Percentiles rank a stretch among this genome's conserved stretches.
Conservation (phyloP, 2,888 invertebrate species). For the Acronicta aceris region DNA sequence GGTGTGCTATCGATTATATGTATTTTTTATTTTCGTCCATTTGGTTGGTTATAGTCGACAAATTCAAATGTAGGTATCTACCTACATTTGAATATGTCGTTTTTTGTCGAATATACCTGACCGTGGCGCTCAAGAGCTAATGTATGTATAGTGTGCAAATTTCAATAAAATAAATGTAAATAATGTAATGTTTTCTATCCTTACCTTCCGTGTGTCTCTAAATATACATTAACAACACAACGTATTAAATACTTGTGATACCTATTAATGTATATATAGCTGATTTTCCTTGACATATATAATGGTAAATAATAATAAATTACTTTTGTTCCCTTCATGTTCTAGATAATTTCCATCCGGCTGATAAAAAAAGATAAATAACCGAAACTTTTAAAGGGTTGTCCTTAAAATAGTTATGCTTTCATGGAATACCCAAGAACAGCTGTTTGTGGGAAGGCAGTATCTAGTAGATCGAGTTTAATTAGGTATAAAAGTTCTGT, state of each 20-base stretch:
- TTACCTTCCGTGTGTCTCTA: constrained; percentile 18
- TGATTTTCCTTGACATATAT: constrained; percentile 60
- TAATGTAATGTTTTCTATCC: not conserved
- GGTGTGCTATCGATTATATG: too few relatives aligned
- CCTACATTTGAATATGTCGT: too few relatives aligned
- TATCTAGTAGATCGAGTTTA: not conserved
- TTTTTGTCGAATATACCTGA: too few relatives aligned
- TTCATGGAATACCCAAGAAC: not conserved
- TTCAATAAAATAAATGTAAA: too few relatives aligned
- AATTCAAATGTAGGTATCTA: too few relatives aligned
- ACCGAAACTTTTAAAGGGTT: constrained; percentile 7
- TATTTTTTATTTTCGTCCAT: too few relatives aligned
- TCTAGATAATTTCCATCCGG: constrained; percentile 16
- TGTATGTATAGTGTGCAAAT: too few relatives aligned
- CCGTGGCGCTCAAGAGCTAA: too few relatives aligned
- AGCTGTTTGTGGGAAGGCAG: not conserved
- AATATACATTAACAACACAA: constrained; percentile 44
- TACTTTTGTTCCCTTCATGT: constrained; percentile 9
- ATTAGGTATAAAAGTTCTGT: too few relatives aligned
- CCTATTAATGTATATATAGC: constrained; percentile 26
- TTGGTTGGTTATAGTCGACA: too few relatives aligned
- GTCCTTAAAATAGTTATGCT: not conserved
- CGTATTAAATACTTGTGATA: constrained; percentile 20
- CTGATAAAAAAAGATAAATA: constrained; percentile 13
- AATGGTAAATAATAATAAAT: constrained; percentile 46